phyloP scores from a whole-genome alignment of 1,140 invertebrate species.

The Carposina sasakii region DNA sequence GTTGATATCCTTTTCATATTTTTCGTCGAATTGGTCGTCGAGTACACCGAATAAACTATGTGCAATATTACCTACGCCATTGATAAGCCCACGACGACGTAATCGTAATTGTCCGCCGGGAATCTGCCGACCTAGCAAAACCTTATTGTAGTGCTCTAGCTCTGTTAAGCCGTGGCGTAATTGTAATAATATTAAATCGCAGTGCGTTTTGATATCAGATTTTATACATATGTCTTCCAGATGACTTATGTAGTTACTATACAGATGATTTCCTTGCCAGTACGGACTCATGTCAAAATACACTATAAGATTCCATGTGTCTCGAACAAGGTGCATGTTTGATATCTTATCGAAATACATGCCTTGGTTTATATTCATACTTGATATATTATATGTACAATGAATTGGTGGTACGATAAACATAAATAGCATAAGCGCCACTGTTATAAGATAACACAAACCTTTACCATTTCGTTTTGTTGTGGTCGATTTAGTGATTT shows the following conservation, averaged over 20 bases:
- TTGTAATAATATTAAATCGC: conserved; percentile 12
- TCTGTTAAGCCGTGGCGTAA: conserved; percentile 18
- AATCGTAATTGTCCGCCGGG: background rate
- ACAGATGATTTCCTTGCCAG: conserved; percentile 11
- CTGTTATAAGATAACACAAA: background rate
- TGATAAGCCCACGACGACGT: conserved; percentile 19
- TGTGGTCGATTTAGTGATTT: background rate
- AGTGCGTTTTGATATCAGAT: background rate
- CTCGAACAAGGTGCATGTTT: conserved; percentile 19
- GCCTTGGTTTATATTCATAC: background rate
- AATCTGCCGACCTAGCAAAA: conserved; percentile 11
- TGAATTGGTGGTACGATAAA: background rate
- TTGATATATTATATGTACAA: background rate
- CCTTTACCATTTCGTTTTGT: background rate
- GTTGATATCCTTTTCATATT: conserved; percentile 14
- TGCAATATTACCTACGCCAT: conserved; percentile 22
- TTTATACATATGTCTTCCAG: background rate
- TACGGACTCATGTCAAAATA: conserved; percentile 26
- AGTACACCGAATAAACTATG: conserved; percentile 16
- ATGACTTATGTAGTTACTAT: conserved; percentile 7
- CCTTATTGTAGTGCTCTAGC: conserved; percentile 18
- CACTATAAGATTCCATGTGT: conserved; percentile 25
- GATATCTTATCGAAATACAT: conserved; percentile 20
- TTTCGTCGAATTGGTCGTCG: conserved; percentile 11
- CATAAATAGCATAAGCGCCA: background rate